Base-by-base conservation (phyloP, 2,888 invertebrate species). In the Venustoraphidia nigricollis region DNA sequence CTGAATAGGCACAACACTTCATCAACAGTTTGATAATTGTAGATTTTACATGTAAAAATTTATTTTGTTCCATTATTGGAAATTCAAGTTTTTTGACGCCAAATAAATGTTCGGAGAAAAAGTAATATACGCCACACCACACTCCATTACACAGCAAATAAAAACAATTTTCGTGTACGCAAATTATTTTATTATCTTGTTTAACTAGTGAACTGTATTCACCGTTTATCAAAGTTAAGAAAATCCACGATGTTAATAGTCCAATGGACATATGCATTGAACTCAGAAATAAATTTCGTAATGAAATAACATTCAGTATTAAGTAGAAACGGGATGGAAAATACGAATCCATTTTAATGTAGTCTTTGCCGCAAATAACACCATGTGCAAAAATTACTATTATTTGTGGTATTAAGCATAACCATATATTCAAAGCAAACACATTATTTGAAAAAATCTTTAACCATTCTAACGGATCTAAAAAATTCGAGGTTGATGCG, bases 31-130 rank as follows among this genome's bases (percentile, higher is more conserved):
- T 62, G 44, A 68, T 67, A 8, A 84, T 59, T 1, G 75, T 69
- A 34, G 75, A 65, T 58, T 81, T 79, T 13, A 86, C 70, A 58
- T 80, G 77, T 5, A 78, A 70, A 53, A 83, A 72, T 60, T 83
- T 85, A 41, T 75, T 73, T 62, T 81, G 79, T 52, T 82, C 79
- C 11, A 83, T 71, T n/a, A 81, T 75, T 9, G 83, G 77, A 60
- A 85, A 87, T 34, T 73, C 66, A 0, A 86, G 66, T 53, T 72
- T 67, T 52, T 74, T 71, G 9, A 66, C 62, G 17, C 73, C 72
- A 44, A 73, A 68, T 38, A 77, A 66, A 54, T 76, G 76, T 9
- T 72, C 69, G 56, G 71, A 76, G 2, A 75, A 52, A 54, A 79
- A 81, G 56, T 75, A 74, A 54, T 73, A 75, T 13, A 75, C 59